Evolutionary conservation across 2,888 invertebrate species (phyloP).

Genomic region (Eupithecia inturbata): DNA sequence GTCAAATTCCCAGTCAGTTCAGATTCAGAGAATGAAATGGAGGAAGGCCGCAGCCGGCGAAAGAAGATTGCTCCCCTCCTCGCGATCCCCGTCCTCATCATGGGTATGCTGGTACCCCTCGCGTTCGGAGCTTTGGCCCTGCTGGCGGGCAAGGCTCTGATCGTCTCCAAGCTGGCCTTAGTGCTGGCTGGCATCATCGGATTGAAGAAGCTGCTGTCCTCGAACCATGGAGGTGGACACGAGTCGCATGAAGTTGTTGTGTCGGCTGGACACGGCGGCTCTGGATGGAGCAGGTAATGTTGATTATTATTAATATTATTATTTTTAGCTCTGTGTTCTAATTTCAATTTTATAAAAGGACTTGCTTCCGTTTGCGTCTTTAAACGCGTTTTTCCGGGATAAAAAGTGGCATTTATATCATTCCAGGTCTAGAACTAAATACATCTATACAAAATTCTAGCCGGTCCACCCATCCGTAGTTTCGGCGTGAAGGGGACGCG

Average conservation of each 20-base stretch:
- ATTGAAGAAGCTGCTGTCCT: constrained; percentile 91
- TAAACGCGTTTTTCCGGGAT: no score
- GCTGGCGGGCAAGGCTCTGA: constrained; percentile 92
- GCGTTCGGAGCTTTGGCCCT: constrained; percentile 93
- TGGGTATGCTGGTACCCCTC: constrained; percentile 91
- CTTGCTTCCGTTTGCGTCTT: no score
- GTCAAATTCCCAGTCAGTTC: constrained; percentile 89
- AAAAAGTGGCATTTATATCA: no score
- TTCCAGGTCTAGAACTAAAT: no score
- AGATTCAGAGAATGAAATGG: constrained; percentile 86
- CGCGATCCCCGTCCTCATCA: constrained; percentile 91
- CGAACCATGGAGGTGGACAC: constrained; percentile 85
- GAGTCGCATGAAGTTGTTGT: constrained; percentile 89
- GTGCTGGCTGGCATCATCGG: constrained; percentile 93
- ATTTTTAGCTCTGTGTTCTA: no score
- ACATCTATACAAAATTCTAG: no score
- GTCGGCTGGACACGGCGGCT: constrained; percentile 86
- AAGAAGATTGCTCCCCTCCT: constrained; percentile 90
- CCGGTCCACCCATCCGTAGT: no score
- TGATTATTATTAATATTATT: neutral
- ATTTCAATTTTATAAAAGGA: no score
- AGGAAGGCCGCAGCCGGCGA: constrained; percentile 88
- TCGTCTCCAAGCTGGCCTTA: constrained; percentile 92
- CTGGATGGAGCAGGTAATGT: constrained; percentile 88
- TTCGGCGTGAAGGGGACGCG: no score